Evolutionary conservation across 2,113 vertebrate species (phyloP).

Genomic region (Nymphicus hollandicus): DNA sequence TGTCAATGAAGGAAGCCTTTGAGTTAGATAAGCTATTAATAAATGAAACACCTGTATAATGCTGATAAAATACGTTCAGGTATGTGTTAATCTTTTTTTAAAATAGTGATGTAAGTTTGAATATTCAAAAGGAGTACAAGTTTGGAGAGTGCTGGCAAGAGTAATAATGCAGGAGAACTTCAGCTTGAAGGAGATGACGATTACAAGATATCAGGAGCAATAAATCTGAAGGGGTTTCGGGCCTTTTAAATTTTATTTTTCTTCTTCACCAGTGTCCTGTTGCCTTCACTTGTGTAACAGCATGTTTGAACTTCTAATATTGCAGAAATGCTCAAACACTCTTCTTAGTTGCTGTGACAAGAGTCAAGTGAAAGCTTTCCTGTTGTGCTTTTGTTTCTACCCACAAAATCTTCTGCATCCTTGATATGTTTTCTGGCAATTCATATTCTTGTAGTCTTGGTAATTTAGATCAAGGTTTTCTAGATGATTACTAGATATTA

Average conservation of each 20-base stretch:
- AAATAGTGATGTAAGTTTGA: not conserved
- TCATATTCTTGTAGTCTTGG: not conserved
- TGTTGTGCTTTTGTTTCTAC: not conserved
- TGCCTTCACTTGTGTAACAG: not conserved
- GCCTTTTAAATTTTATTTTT: not conserved
- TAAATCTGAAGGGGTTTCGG: not conserved
- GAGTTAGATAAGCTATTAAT: not conserved
- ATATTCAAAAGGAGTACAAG: not conserved
- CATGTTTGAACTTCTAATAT: not conserved
- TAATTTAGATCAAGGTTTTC: not conserved
- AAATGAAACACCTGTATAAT: not conserved
- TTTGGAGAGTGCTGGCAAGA: not conserved
- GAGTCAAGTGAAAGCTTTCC: not conserved
- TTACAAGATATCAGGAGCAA: not conserved
- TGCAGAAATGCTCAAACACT: not conserved
- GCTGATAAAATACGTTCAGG: not conserved
- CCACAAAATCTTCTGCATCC: not conserved
- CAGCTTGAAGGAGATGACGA: not conserved
- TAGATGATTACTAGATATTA: not conserved
- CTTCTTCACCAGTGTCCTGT: rapidly evolving
- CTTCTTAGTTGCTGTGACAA: not conserved
- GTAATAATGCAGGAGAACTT: not conserved
- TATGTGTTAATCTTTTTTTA: not conserved
- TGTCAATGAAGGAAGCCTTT: not conserved
- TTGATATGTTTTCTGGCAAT: not conserved